Conservation (phyloP, 2,888 invertebrate species). For the Amphimallon solstitiale region DNA sequence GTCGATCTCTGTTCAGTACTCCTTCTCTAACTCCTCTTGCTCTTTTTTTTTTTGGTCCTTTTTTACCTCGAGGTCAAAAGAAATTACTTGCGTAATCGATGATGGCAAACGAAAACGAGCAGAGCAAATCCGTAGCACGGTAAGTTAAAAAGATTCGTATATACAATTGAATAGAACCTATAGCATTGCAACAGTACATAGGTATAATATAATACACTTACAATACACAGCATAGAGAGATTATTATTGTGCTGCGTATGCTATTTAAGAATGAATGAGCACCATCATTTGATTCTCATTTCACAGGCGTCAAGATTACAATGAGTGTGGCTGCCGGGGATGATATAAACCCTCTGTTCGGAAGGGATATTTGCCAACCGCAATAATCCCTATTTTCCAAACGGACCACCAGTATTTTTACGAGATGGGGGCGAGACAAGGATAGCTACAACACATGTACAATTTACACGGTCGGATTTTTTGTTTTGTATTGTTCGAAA, state of each 20-base stretch:
- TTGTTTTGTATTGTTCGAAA: constrained; percentile 3
- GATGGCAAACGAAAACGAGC: no score
- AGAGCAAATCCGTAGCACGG: no score
- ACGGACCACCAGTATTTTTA: constrained; percentile 34
- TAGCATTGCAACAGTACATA: no score
- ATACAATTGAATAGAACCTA: no score
- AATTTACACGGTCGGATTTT: constrained; percentile 15
- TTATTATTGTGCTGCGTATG: not conserved
- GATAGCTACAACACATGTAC: constrained; percentile 1
- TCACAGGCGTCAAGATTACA: constrained; percentile 58
- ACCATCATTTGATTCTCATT: constrained; percentile 49
- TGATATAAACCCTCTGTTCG: constrained; percentile 52
- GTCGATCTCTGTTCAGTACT: no score
- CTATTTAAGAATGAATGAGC: constrained; percentile 16
- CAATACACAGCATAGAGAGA: no score
- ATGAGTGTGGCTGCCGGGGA: constrained; percentile 53
- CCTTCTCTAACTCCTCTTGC: no score
- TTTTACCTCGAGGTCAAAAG: no score
- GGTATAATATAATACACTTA: no score
- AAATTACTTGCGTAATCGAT: no score
- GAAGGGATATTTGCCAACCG: constrained; percentile 46
- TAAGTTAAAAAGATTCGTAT: no score
- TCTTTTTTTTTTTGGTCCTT: no score
- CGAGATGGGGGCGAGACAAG: not conserved
- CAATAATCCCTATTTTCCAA: constrained; percentile 48